A percentile compares a stretch with the other conserved stretches of the same genome.
These are phyloP conservation scores for Bovichtus variegatus DNA, from an alignment of 2,797 vertebrate species.

Conservation along the genomic window DNA sequence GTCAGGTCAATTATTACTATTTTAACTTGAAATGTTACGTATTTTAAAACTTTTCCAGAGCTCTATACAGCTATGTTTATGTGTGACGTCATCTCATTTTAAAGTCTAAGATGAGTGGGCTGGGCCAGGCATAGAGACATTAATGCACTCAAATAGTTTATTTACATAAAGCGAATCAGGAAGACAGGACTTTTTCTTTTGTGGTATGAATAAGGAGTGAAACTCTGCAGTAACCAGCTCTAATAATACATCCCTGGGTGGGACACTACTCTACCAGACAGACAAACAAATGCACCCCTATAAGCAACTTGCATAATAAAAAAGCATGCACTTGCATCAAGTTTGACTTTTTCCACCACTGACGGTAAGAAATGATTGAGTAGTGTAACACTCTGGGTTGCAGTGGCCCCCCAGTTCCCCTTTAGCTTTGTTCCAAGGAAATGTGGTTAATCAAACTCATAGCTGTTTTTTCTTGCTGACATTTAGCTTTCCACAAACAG, in stretches of 20 bases:
- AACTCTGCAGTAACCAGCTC: not conserved
- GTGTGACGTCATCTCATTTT: not conserved
- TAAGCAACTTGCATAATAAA: not conserved
- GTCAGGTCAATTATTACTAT: not conserved
- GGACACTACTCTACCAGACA: not conserved
- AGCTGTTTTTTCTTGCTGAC: conserved; percentile 59
- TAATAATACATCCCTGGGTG: not conserved
- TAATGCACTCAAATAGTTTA: not conserved
- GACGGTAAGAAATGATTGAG: conserved; percentile 19
- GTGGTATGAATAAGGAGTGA: not conserved
- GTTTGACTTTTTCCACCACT: not conserved
- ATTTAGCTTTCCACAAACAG: conserved; percentile 64
- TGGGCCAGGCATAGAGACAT: not conserved
- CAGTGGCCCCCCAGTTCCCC: conserved; percentile 34
- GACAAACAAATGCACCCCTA: not conserved
- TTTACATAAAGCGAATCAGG: not conserved
- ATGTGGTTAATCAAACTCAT: conserved; percentile 62
- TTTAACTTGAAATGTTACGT: not conserved
- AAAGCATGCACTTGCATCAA: not conserved
- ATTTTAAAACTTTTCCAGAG: not conserved
- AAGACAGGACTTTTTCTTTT: not conserved
- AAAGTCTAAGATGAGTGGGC: too few species aligned
- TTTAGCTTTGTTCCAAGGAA: conserved; percentile 48
- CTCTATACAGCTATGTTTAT: not conserved
- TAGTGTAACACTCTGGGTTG: conserved; percentile 7